phyloP scores from a whole-genome alignment of 2,888 invertebrate species.

The Cryptocephalus moraei region DNA sequence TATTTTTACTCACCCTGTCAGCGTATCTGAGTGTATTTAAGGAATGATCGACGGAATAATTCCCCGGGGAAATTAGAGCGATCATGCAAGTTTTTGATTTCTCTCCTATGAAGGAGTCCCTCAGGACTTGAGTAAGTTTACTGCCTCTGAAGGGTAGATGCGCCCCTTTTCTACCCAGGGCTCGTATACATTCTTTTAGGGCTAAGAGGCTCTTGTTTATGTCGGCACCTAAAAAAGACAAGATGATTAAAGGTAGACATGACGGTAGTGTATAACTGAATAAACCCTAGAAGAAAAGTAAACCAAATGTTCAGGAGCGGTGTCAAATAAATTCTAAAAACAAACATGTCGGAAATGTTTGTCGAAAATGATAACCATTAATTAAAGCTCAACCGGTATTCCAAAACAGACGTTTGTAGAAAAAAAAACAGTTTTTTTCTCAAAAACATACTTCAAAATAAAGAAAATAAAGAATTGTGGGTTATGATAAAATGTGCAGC shows the following conservation, averaged over 20 bases:
- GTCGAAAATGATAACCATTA: no score
- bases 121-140: constrained; percentile 88
- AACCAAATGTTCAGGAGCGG: not conserved
- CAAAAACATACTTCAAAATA: no score
- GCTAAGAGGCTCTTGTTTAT: constrained; percentile 94
- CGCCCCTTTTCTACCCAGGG: constrained; percentile 87
- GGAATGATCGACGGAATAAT: constrained; percentile 94
- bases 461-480: no score
- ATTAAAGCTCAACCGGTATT: no score
- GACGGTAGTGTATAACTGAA: no score
- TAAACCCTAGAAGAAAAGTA: no score
- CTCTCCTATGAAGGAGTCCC: constrained; percentile 97
- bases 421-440: no score
- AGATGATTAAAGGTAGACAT: no score
- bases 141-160: constrained; percentile 97
- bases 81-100: constrained; percentile 99
- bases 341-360: no score
- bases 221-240: constrained; percentile 55
- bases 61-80: constrained; percentile 96
- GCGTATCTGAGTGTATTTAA: constrained; percentile 96
- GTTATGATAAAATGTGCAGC: no score
- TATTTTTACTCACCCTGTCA: constrained; percentile 49
- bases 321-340: no score
- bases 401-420: no score
- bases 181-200: constrained; percentile 94